A percentile compares a stretch with the other conserved stretches of the same genome.
These are phyloP conservation scores for Polydrusus cervinus DNA, from an alignment of 2,888 invertebrate genomes.

Conservation along the genomic window DNA sequence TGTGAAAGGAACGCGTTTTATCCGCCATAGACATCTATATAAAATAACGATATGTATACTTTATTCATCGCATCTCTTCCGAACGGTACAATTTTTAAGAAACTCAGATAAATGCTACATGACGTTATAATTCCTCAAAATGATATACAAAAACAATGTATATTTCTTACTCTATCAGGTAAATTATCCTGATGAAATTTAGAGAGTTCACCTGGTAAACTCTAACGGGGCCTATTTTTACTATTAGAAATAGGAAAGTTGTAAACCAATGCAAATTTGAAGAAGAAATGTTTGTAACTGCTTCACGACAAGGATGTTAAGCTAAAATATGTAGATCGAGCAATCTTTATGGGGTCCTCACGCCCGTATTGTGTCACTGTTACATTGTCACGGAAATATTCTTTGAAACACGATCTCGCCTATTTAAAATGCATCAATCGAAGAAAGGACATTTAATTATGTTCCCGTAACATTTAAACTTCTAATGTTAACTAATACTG, in stretches of 20 bases:
- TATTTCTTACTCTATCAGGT: too few species aligned
- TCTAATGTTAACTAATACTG: not conserved
- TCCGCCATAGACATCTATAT: too few species aligned
- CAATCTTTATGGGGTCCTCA: conserved; percentile 61
- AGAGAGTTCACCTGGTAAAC: conserved; percentile 10
- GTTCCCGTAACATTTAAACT: conserved; percentile 57
- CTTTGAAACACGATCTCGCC: conserved; percentile 59
- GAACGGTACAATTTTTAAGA: too few species aligned
- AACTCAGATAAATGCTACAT: too few species aligned
- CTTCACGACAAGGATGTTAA: conserved; percentile 57
- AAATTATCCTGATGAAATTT: not conserved
- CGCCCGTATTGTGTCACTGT: conserved; percentile 61
- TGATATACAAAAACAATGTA: too few species aligned
- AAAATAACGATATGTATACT: too few species aligned
- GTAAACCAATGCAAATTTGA: conserved; percentile 50
- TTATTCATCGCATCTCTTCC: too few species aligned
- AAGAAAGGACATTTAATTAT: conserved; percentile 57
- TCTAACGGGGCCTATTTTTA: conserved; percentile 10
- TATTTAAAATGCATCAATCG: conserved; percentile 59
- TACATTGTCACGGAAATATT: conserved; percentile 59
- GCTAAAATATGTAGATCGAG: conserved; percentile 58
- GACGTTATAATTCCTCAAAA: too few species aligned
- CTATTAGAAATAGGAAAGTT: conserved; percentile 36
- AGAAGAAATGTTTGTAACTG: conserved; percentile 53
- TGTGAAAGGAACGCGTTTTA: too few species aligned